Evolutionary conservation across 2,888 invertebrate genomes (phyloP), one percentile per base, ranked within the genome.

Genomic region (Lapara coniferarum): DNA sequence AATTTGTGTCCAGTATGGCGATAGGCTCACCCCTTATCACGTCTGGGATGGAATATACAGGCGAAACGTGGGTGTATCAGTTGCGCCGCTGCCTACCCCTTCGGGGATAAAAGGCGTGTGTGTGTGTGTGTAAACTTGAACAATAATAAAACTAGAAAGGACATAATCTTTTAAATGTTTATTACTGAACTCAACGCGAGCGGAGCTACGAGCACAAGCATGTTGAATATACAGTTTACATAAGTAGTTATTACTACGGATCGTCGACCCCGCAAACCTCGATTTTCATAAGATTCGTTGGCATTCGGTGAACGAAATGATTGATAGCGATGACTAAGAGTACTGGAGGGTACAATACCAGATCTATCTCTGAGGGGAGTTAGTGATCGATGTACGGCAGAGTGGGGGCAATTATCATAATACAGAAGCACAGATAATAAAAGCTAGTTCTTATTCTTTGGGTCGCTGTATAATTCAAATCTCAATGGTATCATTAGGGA

Each of bases 371-470:
- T 14, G 49, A 52, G 58, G 51, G 57, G 70, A 63, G 56, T 56
- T 66, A 53, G 56, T 70, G 70, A 70, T 70, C 70, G 70, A 70
- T 70, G 70, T 66, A 16, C 44, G 55, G 46, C 37, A 56, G 68
- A 57, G 70, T 57, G 66, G 51, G 56, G 68, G 55, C 66, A 70
- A 70, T 70, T 70, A 70, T 70, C 70, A 70, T 70, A 70, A 70
- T 68, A 57, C 66, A 66, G n/a, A 37, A 69, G 53, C 30, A 55
- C 52, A 53, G 52, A 67, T 66, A 69, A 69, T 69, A 69, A 58
- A 67, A 67, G 67, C 67, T 67, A 67, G 44, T 67, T 59, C 44
- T 46, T 70, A 67, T 70, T 70, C 37, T 67, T 59, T 44, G n/a
- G 10, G 19, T 16, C 10, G 46, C 19, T 59, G 44, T 44, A 49